Conservation (phyloP, 2,113 vertebrate genomes). For the Himantopus leucocephalus region DNA sequence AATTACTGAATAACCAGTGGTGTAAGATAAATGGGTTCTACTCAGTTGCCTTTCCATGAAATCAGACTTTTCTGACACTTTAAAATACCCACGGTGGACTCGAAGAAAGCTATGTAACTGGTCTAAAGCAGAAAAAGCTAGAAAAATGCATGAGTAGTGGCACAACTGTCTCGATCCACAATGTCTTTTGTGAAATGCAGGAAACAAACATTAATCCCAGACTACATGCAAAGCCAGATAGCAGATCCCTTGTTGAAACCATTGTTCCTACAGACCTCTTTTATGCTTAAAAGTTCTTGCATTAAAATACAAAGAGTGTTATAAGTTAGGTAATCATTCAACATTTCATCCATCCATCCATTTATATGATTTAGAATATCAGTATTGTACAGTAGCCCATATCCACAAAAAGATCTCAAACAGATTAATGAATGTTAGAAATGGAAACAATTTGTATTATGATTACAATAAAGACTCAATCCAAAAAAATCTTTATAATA, state of each 20-base stretch:
- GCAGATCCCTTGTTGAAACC: not conserved
- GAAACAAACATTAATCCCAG: not conserved
- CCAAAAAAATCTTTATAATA: not conserved
- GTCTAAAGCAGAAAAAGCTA: constrained; percentile 7
- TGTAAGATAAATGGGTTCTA: constrained; percentile 19
- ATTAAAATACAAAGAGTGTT: not conserved
- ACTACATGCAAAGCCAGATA: not conserved
- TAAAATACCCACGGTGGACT: not conserved
- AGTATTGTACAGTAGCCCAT: not conserved
- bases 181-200: not conserved
- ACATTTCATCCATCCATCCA: not conserved
- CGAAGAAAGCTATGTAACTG: not conserved
- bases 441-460: not conserved
- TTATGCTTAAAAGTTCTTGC: not conserved
- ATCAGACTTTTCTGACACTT: constrained; percentile 27
- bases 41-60: not conserved
- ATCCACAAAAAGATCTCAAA: not conserved
- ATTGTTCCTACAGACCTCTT: not conserved
- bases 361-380: not conserved
- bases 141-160: not conserved
- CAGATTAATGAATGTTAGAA: not conserved
- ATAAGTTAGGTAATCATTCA: not conserved
- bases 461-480: not conserved
- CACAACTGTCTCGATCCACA: not conserved
- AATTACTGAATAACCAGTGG: constrained; percentile 34